phyloP scores from a whole-genome alignment of 2,888 invertebrate genomes.

The Catotricha subobsoleta region DNA sequence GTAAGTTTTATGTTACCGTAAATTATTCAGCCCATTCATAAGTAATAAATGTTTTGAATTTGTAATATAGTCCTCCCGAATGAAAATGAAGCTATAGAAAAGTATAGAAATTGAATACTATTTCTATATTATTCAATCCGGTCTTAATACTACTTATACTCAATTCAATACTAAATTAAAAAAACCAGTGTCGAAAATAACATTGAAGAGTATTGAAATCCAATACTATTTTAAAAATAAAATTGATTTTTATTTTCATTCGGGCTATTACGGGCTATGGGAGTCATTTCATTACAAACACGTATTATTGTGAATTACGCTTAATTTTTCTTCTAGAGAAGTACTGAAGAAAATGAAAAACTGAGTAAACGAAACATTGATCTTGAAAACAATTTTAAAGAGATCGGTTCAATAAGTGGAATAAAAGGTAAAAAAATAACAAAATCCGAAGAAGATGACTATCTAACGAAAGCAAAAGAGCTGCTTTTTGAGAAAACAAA shows the following conservation, averaged over 20 bases:
- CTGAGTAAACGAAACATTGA: not conserved
- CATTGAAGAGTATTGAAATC: too few species aligned
- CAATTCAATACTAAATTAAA: too few species aligned
- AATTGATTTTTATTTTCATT: too few species aligned
- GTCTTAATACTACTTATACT: too few species aligned
- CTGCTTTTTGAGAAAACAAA: conserved; percentile 59
- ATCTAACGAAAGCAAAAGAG: conserved; percentile 46
- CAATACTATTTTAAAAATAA: too few species aligned
- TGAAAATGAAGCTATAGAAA: too few species aligned
- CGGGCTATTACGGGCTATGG: too few species aligned
- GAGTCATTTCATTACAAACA: too few species aligned
- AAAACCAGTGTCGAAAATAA: too few species aligned
- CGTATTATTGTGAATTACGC: not conserved
- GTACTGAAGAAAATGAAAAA: not conserved
- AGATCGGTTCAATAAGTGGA: not conserved
- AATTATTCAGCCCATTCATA: not conserved
- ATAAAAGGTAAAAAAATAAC: conserved; percentile 19
- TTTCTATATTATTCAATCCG: too few species aligned
- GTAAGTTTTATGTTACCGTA: conserved; percentile 17
- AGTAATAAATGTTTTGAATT: not conserved
- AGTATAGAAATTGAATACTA: too few species aligned
- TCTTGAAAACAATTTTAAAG: not conserved
- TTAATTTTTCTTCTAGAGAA: not conserved
- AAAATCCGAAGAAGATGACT: conserved; percentile 25
- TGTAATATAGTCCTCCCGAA: too few species aligned